A percentile compares a stretch with the other conserved stretches of the same genome.
phyloP scores from a whole-genome alignment of 2,797 vertebrate species.

The Pseudochirops corinnae region DNA sequence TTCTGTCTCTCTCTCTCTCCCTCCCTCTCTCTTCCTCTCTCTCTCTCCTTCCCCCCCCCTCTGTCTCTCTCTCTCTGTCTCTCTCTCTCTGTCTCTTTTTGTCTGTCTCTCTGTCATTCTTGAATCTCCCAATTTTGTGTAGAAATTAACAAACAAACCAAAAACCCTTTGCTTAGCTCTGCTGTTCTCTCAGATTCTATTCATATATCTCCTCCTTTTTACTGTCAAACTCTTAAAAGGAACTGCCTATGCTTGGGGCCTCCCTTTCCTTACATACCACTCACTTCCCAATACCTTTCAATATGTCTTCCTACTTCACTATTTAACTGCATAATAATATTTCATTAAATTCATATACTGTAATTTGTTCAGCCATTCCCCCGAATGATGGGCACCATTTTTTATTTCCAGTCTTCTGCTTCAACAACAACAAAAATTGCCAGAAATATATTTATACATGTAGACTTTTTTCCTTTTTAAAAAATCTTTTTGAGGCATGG shows the following conservation, averaged over 20 bases:
- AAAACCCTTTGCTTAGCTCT: background rate
- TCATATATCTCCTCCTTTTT: background rate
- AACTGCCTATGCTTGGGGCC: background rate
- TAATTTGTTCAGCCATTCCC: background rate
- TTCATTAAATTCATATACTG: background rate
- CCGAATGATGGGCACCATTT: background rate
- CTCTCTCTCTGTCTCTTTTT: background rate
- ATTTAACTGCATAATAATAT: background rate
- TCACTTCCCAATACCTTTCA: background rate
- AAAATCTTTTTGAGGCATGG: background rate
- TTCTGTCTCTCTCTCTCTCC: no score
- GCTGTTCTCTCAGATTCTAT: background rate
- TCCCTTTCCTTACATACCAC: background rate
- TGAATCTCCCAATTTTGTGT: background rate
- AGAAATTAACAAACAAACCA: background rate
- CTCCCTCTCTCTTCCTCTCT: background rate
- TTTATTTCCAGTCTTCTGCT: background rate
- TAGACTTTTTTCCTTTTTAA: background rate
- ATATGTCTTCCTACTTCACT: background rate
- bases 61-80: accelerated
- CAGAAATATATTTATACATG: background rate
- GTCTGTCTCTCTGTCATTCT: background rate
- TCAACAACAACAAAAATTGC: background rate
- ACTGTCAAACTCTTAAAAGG: background rate
- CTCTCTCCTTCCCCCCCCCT: accelerated